A percentile compares a stretch with the other conserved stretches of the same genome.
phyloP scores from a whole-genome alignment of 2,113 vertebrate species.

The Brachyhypopomus occidentalis region DNA sequence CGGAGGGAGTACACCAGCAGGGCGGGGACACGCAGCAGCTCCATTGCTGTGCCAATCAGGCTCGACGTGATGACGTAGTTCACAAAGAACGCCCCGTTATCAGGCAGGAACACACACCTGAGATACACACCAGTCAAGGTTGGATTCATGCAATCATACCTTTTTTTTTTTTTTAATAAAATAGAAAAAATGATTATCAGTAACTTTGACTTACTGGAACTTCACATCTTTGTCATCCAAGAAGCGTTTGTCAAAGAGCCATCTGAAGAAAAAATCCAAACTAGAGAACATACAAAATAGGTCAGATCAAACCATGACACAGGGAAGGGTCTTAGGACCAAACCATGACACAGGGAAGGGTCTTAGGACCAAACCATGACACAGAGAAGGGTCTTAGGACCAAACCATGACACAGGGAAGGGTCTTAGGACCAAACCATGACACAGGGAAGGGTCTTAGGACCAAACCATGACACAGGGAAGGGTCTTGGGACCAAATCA shows the following conservation, averaged over 20 bases:
- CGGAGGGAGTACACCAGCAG: slow-evolving; percentile 84
- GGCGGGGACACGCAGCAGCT: slow-evolving; percentile 86
- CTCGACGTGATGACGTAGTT: slow-evolving; percentile 94
- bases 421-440: neutral
- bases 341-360: neutral
- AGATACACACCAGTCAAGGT: neutral
- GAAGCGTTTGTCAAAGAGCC: slow-evolving; percentile 92
- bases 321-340: neutral
- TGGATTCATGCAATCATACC: neutral
- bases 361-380: neutral
- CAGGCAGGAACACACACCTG: slow-evolving; percentile 95
- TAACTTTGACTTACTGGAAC: slow-evolving; percentile 86
- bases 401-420: no score
- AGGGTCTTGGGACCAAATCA: no score
- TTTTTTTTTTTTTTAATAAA: neutral
- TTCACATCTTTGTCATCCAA: slow-evolving; percentile 84
- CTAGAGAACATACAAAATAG: slow-evolving; percentile 63
- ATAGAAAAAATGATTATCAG: neutral
- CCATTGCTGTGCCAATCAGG: slow-evolving; percentile 89
- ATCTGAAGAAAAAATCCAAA: slow-evolving; percentile 91
- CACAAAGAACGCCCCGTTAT: slow-evolving; percentile 95
- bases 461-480: neutral
- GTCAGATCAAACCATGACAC: neutral
- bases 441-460: neutral
- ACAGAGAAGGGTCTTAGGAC: no score